These are phyloP conservation scores for Pantherophis vulpinus DNA, from an alignment of 2,797 vertebrate genomes.

Conservation along the genomic window DNA sequence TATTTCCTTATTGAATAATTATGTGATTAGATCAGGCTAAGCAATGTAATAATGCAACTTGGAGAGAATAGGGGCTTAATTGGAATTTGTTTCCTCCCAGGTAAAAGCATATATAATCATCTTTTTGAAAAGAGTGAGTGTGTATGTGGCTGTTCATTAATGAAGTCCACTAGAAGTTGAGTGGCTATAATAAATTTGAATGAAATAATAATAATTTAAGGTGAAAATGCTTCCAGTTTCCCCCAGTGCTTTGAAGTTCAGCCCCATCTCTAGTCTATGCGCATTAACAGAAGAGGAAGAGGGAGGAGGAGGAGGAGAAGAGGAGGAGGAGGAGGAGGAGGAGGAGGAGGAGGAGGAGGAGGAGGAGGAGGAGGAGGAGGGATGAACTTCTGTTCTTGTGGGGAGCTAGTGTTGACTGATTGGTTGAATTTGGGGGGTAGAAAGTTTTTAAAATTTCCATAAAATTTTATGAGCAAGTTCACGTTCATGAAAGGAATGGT, in stretches of 20 bases:
- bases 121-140: constrained; percentile 7
- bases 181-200: not conserved
- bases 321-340: too few relatives aligned
- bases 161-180: not conserved
- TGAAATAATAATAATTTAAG: not conserved
- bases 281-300: not conserved
- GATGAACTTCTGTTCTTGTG: not conserved
- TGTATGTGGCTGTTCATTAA: not conserved
- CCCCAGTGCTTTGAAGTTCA: not conserved
- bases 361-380: too few relatives aligned
- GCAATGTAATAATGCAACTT: constrained; percentile 35
- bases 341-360: too few relatives aligned
- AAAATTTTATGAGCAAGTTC: not conserved
- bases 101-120: not conserved
- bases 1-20: constrained; percentile 48
- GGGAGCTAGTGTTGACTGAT: not conserved
- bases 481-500: not conserved
- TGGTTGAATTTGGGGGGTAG: not conserved
- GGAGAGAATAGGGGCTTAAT: constrained; percentile 41
- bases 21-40: constrained; percentile 40
- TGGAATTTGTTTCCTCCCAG: constrained; percentile 18
- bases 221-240: not conserved
- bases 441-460: not conserved
- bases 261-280: not conserved
- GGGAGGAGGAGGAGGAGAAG: too few relatives aligned